Percentiles rank a stretch among this genome's conserved stretches.
These are phyloP conservation scores for Lethrus apterus DNA, from an alignment of 1,140 invertebrate species.

Conservation along the genomic window DNA sequence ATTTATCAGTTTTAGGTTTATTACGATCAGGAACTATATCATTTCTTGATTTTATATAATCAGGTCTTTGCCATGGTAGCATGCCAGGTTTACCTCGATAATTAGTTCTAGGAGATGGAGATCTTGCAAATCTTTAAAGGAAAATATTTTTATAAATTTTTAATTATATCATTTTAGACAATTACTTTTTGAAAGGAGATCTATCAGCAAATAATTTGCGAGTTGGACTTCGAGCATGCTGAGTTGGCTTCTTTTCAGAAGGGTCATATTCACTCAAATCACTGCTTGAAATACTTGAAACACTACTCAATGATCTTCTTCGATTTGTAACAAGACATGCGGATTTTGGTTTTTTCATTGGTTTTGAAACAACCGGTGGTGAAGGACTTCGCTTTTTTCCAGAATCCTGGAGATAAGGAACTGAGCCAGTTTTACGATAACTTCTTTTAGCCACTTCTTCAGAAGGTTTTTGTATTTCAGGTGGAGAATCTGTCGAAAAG, in stretches of 20 bases:
- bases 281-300: conserved; percentile 34
- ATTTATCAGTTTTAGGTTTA: conserved; percentile 27
- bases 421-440: conserved; percentile 40
- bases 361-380: conserved; percentile 32
- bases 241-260: conserved; percentile 5
- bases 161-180: too few species aligned
- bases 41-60: conserved; percentile 19
- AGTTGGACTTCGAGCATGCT: conserved; percentile 8
- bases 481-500: background rate
- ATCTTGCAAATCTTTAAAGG: conserved; percentile 2
- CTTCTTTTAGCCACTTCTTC: conserved; percentile 33
- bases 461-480: conserved; percentile 1
- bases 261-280: conserved; percentile 25
- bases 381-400: conserved; percentile 33
- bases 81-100: conserved; percentile 8
- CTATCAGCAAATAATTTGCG: background rate
- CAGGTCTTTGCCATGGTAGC: conserved; percentile 30
- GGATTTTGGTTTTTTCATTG: conserved; percentile 23
- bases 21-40: conserved; percentile 12
- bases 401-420: background rate
- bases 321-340: conserved; percentile 1
- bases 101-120: conserved; percentile 9
- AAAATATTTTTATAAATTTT: background rate
- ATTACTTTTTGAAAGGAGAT: background rate
- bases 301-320: conserved; percentile 31